phyloP scores from a whole-genome alignment of 1,140 invertebrate species.

The Drosophila busckii region DNA sequence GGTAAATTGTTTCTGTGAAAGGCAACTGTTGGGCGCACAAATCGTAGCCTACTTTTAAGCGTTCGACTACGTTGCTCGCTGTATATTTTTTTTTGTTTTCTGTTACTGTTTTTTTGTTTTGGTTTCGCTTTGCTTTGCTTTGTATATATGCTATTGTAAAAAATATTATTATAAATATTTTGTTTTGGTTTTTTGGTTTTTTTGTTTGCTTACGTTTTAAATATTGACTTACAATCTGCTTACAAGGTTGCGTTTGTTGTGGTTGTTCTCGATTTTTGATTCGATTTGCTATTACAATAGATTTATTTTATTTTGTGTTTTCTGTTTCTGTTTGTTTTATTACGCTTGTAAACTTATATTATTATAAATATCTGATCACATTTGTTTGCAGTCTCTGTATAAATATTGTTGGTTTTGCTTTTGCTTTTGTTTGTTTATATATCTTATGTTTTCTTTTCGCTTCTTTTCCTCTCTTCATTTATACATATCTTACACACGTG shows the following conservation, averaged over 20 bases:
- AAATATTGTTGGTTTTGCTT: slow-evolving; percentile 74
- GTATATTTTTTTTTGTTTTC: slow-evolving; percentile 70
- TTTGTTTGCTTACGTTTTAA: slow-evolving; percentile 55
- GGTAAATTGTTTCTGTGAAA: slow-evolving; percentile 77
- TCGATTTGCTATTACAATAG: slow-evolving; percentile 63
- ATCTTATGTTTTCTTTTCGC: slow-evolving; percentile 36
- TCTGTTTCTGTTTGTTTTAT: slow-evolving; percentile 53
- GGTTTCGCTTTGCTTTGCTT: slow-evolving; percentile 69
- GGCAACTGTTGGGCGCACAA: slow-evolving; percentile 66
- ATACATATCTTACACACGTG: slow-evolving; percentile 67
- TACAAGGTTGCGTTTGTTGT: slow-evolving; percentile 53
- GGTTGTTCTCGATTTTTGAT: slow-evolving; percentile 63
- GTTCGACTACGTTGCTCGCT: slow-evolving; percentile 40
- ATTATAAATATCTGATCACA: slow-evolving; percentile 79
- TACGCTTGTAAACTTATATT: slow-evolving; percentile 71
- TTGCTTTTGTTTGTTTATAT: slow-evolving; percentile 41
- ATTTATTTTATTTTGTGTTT: slow-evolving; percentile 38
- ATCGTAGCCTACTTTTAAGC: slow-evolving; percentile 28
- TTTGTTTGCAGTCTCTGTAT: slow-evolving; percentile 79
- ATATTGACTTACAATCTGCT: slow-evolving; percentile 59
- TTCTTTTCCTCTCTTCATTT: slow-evolving; percentile 38
- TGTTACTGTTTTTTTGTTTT: slow-evolving; percentile 71
- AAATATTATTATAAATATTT: slow-evolving; percentile 75
- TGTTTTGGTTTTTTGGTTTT: slow-evolving; percentile 33
- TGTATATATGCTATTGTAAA: slow-evolving; percentile 77